phyloP scores from a whole-genome alignment of 1,140 invertebrate genomes.

The Papilio xuthus region DNA sequence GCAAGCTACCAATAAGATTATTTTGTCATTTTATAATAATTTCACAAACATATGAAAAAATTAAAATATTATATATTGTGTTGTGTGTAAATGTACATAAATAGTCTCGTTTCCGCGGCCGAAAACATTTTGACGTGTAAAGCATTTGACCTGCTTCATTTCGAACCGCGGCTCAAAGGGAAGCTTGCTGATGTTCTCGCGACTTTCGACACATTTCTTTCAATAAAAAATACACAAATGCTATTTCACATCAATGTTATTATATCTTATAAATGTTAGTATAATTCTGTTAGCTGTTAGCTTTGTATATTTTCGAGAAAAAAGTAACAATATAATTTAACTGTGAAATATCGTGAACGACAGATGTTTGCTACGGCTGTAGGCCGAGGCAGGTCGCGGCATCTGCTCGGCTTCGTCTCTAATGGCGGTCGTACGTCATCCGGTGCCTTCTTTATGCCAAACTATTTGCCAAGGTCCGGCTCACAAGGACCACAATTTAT shows the following conservation, averaged over 20 bases:
- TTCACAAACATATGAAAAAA: not conserved
- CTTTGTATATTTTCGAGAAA: not conserved
- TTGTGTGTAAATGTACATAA: too few relatives aligned
- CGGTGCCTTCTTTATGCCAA: constrained; percentile 41
- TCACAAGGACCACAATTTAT: constrained; percentile 49
- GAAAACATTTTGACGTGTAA: not conserved
- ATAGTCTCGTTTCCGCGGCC: not conserved
- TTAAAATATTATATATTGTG: too few relatives aligned
- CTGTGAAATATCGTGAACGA: not conserved
- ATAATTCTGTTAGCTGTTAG: not conserved
- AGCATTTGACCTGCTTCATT: not conserved
- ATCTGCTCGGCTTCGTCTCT: constrained; percentile 22
- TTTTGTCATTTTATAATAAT: not conserved
- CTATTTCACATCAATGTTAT: not conserved
- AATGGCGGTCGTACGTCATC: constrained; percentile 40
- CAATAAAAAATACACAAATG: not conserved
- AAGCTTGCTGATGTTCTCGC: not conserved
- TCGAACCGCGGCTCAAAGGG: not conserved
- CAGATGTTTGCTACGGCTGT: constrained; percentile 9
- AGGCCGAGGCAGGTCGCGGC: not conserved
- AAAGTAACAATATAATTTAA: not conserved
- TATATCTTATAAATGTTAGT: not conserved
- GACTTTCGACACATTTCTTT: not conserved
- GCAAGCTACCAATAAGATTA: too few relatives aligned
- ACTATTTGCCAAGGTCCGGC: constrained; percentile 42